Evolutionary conservation across 1,140 invertebrate genomes (phyloP), one percentile per base, ranked within the genome.

Genomic region (Macrobrachium rosenbergii): DNA sequence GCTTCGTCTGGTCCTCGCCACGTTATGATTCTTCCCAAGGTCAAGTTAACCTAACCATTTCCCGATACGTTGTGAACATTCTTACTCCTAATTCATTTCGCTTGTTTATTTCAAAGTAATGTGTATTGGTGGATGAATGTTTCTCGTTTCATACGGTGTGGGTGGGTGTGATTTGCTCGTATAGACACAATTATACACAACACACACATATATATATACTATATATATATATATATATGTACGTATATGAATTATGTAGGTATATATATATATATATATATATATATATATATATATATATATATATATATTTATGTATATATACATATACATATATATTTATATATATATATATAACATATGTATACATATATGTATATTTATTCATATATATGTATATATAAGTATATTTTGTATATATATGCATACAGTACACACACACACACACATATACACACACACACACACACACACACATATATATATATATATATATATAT

Each of bases 181-280:
- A 76, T 43, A n/a, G n/a, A 76, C 17, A 76, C 45, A 76, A 17
- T 43, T 52, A 76, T 76, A 76, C 37, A 76, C n/a, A n/a, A n/a
- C n/a, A n/a, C n/a, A n/a, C n/a, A n/a, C n/a, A n/a, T n/a, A n/a
- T n/a, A n/a, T n/a, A n/a, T n/a, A n/a, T n/a, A n/a, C n/a, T 76
- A 76, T 76, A 76, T 76, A 76, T 76, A 76, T 76, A 76, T 76
- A 76, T 76, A 76, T 76, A 76, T 76, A 76, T 75, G 43, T 21
- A 5, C 0, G 17, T 28, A 0, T 28, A 10, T 28, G 17, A 73
- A 21, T 2, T 2, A 73, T 19, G 7, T 75, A 75, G 6, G 12
- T 75, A 75, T 75, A 75, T 75, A 75, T 75, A 75, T 75, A 75
- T 75, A 75, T 75, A 75, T 75, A 75, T 28, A n/a, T n/a, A n/a